Evolutionary conservation across 2,888 invertebrate species (phyloP), one percentile per base, ranked within the genome.

Genomic region (Epicampocera succincta): DNA sequence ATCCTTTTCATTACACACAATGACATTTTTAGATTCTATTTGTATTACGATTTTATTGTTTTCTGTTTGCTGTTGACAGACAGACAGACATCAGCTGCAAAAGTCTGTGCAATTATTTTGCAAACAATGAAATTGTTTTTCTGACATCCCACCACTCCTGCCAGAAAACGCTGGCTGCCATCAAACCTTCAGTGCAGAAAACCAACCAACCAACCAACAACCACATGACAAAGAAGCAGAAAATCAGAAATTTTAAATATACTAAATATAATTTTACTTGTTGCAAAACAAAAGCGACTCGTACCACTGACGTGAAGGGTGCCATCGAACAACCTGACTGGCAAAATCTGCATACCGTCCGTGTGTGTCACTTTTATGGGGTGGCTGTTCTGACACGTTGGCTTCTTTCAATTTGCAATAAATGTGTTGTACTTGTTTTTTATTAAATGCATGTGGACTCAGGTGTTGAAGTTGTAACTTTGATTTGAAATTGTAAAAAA

Each of bases 91-190:
- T 85, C 89, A 89, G 88, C 89, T 89, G 89, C 83, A 85, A 86
- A 82, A 86, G 86, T 87, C 86, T 86, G 86, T 87, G 88, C 89
- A 89, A 89, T 89, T 89, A 89, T 89, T 89, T 88, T 87, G 88
- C 88, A 69, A 88, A 89, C 89, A 89, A 89, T 89, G 88, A 87
- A 88, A 89, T 88, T 88, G 87, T 87, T 72, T 73, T 71, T 73
- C 29, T 60, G n/a, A 21, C 29, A 40, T 61, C 65, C 52, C 52
- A 72, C 78, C n/a, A n/a, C n/a, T 65, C 52, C 25, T 29, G 17
- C 44, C 42, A 44, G 2, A 9, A 25, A 61, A 60, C 69, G 52
- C n/a, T 29, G n/a, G n/a, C 52, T 15, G 42, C 25, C 58, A 66
- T 71, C 65, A 74, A 68, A 69, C 76, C 75, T 76, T 69, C 48